These are phyloP conservation scores for Dryobotodes eremita DNA, from an alignment of 2,888 invertebrate genomes.

Conservation along the genomic window DNA sequence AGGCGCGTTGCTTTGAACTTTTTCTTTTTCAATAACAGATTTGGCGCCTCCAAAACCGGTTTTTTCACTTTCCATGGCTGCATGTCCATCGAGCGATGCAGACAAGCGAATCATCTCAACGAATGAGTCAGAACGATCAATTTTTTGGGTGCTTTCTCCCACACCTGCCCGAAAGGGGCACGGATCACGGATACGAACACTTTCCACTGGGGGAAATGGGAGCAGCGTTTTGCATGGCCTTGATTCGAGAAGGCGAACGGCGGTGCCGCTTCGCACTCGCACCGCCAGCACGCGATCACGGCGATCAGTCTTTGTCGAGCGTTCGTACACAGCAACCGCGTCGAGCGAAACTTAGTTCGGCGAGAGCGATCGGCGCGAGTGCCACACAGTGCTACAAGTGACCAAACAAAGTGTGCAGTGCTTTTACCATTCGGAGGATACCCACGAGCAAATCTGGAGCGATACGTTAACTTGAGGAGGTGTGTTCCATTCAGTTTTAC, in stretches of 20 bases:
- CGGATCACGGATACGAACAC: slow-evolving; percentile 89
- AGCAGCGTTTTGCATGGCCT: slow-evolving; percentile 88
- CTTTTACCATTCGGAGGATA: slow-evolving; percentile 77
- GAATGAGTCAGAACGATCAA: slow-evolving; percentile 86
- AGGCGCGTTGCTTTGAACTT: slow-evolving; percentile 68
- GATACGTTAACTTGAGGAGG: slow-evolving; percentile 79
- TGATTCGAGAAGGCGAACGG: slow-evolving; percentile 80
- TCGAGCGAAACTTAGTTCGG: slow-evolving; percentile 59
- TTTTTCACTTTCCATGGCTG: slow-evolving; percentile 84
- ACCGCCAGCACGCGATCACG: slow-evolving; percentile 58
- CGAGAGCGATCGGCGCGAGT: slow-evolving; percentile 79
- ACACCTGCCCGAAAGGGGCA: slow-evolving; percentile 88
- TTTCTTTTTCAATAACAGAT: slow-evolving; percentile 76
- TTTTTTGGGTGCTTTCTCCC: slow-evolving; percentile 90
- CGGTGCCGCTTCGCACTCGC: slow-evolving; percentile 70
- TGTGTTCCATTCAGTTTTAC: slow-evolving; percentile 72
- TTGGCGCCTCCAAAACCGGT: slow-evolving; percentile 84
- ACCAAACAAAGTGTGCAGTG: slow-evolving; percentile 74
- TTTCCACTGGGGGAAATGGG: slow-evolving; percentile 89
- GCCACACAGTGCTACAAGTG: slow-evolving; percentile 77
- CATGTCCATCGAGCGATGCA: slow-evolving; percentile 70
- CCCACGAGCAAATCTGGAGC: slow-evolving; percentile 85
- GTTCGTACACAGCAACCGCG: slow-evolving; percentile 69
- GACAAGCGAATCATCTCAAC: slow-evolving; percentile 80
- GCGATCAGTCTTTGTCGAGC: slow-evolving; percentile 78